Base-by-base conservation (phyloP, 2,888 invertebrate genomes). In the Patella depressa region DNA sequence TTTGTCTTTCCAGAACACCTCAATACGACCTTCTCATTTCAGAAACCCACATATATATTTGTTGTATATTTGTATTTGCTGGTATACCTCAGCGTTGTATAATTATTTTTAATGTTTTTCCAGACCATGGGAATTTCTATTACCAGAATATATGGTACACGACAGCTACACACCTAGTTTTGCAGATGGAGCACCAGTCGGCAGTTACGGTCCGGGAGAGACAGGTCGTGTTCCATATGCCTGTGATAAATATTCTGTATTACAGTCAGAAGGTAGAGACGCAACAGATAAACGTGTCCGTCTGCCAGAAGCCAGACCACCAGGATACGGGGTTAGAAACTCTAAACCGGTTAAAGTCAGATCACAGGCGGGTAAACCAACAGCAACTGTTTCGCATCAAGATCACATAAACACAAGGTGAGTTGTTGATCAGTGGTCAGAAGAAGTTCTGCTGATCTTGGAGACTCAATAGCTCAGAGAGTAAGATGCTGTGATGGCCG, bases 81-180 rank as follows among this genome's bases (percentile, higher is more conserved):
- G 15, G 24, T 70, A 70, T 70, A n/a, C 24, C 12, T 70, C 5
- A 2, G n/a, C 34, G 5, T 15, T 59, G 14, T 59, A 19, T 19
- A 19, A 59, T 59, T 17, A 5, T 15, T 59, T 19, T 19, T 65
- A 19, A 9, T 69, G 65, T 17, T 45, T 19, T 80, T 80, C 5
- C 80, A 89, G 88, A 59, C 78, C 83, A 9, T 88, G 88, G 80
- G 84, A 86, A 77, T 89, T 88, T 75, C 78, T 87, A 69, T 83
- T 89, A 71, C 90, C 90, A 55, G 89, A 89, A 53, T 89, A 89
- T 80, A 90, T 90, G 90, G 89, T 89, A 1, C 89, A 90, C 75
- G 85, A 88, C 57, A 77, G 82, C 11, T 82, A 85, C 95, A 96
- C 84, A 93, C 81, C 94, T 93, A 1, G 95, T 95, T 72, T 54